Base-by-base conservation (phyloP, 2,888 invertebrate species). In the Poecilus cupreus region DNA sequence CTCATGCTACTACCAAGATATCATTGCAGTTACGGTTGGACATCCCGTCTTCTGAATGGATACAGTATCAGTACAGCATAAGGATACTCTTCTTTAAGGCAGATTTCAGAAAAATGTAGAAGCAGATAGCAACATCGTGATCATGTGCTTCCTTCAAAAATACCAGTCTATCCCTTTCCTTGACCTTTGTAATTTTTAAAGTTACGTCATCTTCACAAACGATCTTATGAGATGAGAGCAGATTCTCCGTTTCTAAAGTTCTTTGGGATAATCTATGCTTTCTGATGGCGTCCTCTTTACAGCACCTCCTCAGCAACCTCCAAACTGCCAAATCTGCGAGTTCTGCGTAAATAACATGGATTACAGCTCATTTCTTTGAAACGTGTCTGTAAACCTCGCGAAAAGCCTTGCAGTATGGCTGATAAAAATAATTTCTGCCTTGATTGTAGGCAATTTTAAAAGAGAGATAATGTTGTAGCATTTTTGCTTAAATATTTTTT, bases 391-490 rank as follows among this genome's bases (percentile, higher is more conserved):
- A 46, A 74, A 80, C 26, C 60, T 68, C 18, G 32, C 70, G 37
- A 80, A 37, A n/a, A 80, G 24, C 11, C 43, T 70, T 37, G 80
- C 80, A 39, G 72, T 80, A 16, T 57, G 32, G 32, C 70, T 72
- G 24, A 80, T 60, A 60, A 80, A 80, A 57, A 74, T n/a, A 43
- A 80, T 70, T 39, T 80, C 80, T 74, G 74, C 80, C 72, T 74
- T 57, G 26, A 80, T 54, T 32, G 74, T 80, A 13, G 74, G 60
- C 37, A 60, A 43, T 74, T 80, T 80, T 46, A 74, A 46, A 39
- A 74, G 32, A 43, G 46, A 32, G 26, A 57, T 43, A 74, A 80
- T 74, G 26, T 74, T 70, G 24, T 57, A 74, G 46, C 57, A 54
- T 74, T 43, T 54, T 72, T 74, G 54, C 5, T 74, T 80, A 26